These are phyloP conservation scores for Synanthedon myopaeformis DNA, from an alignment of 2,888 invertebrate genomes.

Conservation along the genomic window DNA sequence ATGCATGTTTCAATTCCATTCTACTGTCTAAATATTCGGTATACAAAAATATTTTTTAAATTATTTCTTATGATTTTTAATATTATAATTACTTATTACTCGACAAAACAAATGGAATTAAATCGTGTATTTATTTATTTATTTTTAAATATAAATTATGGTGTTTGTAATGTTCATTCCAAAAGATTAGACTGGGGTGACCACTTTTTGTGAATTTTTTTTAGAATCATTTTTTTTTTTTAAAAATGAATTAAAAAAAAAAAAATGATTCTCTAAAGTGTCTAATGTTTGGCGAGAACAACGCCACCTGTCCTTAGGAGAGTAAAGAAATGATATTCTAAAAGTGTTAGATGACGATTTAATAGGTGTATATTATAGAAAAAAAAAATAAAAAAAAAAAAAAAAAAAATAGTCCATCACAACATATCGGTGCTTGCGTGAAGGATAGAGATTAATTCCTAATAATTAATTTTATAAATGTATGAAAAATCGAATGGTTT, in stretches of 20 bases:
- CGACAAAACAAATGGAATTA: background rate
- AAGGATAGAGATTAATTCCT: constrained; percentile 41
- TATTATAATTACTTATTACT: background rate
- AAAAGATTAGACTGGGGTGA: background rate
- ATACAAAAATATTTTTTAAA: background rate
- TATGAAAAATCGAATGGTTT: background rate
- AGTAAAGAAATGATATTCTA: constrained; percentile 19
- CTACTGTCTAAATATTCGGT: constrained; percentile 13
- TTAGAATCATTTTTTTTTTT: no score
- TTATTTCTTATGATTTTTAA: background rate
- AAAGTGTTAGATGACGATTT: background rate
- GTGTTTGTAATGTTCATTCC: background rate
- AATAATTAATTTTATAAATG: constrained; percentile 29
- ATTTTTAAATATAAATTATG: background rate
- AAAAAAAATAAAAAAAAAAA: no score
- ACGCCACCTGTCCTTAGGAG: constrained; percentile 50
- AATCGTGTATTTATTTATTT: background rate
- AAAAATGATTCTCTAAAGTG: no score
- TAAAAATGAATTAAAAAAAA: no score
- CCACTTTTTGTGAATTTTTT: background rate
- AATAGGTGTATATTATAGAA: background rate
- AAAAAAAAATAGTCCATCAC: constrained; percentile 44
- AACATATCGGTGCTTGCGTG: constrained; percentile 67
- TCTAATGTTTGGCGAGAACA: constrained; percentile 4
- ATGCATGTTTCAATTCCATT: constrained; percentile 8